Percentiles rank a stretch among this genome's conserved stretches.
Conservation (phyloP, 2,888 invertebrate genomes). For the Dione vanillae region DNA sequence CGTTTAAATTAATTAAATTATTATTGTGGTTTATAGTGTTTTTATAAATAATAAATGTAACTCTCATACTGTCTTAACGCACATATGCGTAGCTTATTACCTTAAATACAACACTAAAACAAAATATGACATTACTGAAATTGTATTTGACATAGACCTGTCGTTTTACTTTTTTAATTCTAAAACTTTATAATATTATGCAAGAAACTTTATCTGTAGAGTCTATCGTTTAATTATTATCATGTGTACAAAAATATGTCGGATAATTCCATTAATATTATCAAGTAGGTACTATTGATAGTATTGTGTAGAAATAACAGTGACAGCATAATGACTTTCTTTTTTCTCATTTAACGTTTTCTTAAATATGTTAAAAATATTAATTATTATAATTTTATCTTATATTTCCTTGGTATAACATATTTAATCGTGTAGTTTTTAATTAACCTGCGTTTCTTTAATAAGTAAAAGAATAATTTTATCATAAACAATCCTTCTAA, state of each 20-base stretch:
- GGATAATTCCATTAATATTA: constrained; percentile 24
- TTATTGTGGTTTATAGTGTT: too few species aligned
- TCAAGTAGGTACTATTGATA: constrained; percentile 11
- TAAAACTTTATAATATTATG: background rate
- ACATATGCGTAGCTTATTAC: too few species aligned
- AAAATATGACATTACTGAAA: too few species aligned
- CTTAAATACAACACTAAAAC: too few species aligned
- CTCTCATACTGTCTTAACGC: too few species aligned
- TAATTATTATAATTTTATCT: too few species aligned
- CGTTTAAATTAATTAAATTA: too few species aligned
- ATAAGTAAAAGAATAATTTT: background rate
- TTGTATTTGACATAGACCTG: too few species aligned
- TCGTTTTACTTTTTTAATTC: background rate
- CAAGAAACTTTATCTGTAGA: background rate
- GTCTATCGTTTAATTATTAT: constrained; percentile 11
- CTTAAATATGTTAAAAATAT: too few species aligned
- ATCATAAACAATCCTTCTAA: background rate
- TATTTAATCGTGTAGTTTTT: background rate
- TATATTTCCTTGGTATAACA: background rate
- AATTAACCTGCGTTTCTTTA: background rate
- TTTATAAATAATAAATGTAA: too few species aligned
- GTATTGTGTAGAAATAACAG: background rate
- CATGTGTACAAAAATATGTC: constrained; percentile 18
- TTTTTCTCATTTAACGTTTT: background rate
- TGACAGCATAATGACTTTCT: background rate